These are phyloP conservation scores for Drosophila borborema DNA, from an alignment of 2,888 invertebrate genomes.

Conservation along the genomic window DNA sequence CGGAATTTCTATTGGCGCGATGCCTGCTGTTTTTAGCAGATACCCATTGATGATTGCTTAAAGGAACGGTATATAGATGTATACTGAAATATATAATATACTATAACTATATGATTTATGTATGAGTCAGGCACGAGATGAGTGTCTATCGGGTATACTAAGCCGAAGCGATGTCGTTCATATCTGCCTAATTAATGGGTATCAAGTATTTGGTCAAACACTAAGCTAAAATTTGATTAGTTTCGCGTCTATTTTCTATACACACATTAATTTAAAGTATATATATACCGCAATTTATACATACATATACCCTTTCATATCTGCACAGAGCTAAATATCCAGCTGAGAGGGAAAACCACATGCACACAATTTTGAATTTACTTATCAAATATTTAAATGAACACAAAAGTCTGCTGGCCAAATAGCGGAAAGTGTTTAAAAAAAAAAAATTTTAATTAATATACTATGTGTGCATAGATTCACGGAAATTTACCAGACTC, in stretches of 20 bases:
- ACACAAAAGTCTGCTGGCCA: conserved; percentile 38
- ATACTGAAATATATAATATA: background rate
- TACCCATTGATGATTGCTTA: background rate
- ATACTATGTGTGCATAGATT: background rate
- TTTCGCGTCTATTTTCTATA: conserved; percentile 17
- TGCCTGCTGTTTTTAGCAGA: conserved; percentile 23
- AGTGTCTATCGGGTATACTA: too few relatives aligned
- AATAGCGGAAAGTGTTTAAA: conserved; percentile 12
- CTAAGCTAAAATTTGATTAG: background rate
- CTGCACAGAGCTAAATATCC: conserved; percentile 28
- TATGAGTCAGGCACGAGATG: background rate
- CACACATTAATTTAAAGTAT: conserved; percentile 61
- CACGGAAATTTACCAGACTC: background rate
- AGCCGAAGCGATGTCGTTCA: background rate
- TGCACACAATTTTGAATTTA: conserved; percentile 22
- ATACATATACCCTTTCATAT: background rate
- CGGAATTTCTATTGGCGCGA: conserved; percentile 58
- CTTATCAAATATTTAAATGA: conserved; percentile 44
- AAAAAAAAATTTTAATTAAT: conserved; percentile 34
- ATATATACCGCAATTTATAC: conserved; percentile 53
- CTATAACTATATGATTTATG: background rate
- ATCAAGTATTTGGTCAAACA: conserved; percentile 10
- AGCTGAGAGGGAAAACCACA: conserved; percentile 33
- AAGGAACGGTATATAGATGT: background rate
- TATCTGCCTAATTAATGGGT: conserved; percentile 1